Evolutionary conservation across 1,140 invertebrate species (phyloP).

Genomic region (Nomia melanderi): DNA sequence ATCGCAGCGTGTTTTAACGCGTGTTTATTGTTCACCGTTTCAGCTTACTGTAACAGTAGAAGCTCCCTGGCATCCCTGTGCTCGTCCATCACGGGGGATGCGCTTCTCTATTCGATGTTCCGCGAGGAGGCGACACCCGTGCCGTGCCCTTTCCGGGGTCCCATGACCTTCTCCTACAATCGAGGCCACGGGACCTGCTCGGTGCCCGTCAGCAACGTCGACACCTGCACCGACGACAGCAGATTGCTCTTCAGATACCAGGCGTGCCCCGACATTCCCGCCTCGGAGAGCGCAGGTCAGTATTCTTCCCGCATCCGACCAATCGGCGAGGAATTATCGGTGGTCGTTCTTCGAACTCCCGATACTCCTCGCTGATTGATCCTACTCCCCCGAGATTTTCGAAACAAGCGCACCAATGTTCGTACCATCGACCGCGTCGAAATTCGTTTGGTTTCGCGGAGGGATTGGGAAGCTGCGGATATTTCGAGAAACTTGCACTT

Average conservation of each 20-base stretch:
- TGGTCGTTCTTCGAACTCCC: not conserved
- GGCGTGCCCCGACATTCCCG: constrained; percentile 93
- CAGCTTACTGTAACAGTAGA: constrained; percentile 90
- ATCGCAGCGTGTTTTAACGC: not conserved
- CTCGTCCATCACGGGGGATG: constrained; percentile 92
- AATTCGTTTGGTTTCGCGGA: not conserved
- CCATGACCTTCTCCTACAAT: constrained; percentile 93
- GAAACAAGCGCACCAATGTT: too few relatives aligned
- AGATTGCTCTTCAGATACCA: constrained; percentile 93
- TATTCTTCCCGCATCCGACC: not conserved
- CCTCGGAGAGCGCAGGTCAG: constrained; percentile 90
- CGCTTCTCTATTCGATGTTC: constrained; percentile 93
- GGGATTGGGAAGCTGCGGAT: too few relatives aligned
- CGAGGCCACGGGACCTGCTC: constrained; percentile 91
- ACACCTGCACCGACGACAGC: constrained; percentile 94
- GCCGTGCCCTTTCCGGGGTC: constrained; percentile 90
- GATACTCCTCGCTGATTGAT: not conserved
- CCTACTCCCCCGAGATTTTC: not conserved
- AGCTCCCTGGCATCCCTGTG: constrained; percentile 89
- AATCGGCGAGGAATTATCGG: not conserved
- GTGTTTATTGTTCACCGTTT: constrained; percentile 72
- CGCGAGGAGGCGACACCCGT: constrained; percentile 89
- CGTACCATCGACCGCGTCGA: not conserved
- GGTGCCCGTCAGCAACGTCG: constrained; percentile 91
- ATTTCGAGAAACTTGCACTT: too few relatives aligned